A percentile compares a stretch with the other conserved stretches of the same genome.
Conservation (phyloP, 2,113 vertebrate genomes). For the Zosterops borbonicus region DNA sequence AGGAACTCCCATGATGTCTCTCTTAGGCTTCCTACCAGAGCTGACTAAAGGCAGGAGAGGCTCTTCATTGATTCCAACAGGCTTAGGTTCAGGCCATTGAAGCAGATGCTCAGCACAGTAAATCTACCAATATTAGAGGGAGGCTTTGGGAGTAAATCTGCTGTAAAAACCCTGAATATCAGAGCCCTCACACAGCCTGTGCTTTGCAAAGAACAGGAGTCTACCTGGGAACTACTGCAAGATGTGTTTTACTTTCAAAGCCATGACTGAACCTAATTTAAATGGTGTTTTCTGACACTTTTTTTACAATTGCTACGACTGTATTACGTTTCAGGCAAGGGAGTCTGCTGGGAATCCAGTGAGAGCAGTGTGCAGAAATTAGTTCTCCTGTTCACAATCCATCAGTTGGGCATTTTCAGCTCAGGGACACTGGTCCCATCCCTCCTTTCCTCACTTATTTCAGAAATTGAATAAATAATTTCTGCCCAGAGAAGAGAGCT, state of each 20-base stretch:
- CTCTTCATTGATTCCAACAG: neutral
- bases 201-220: neutral
- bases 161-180: neutral
- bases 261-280: neutral
- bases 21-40: neutral
- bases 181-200: neutral
- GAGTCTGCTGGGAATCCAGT: neutral
- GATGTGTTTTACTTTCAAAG: neutral
- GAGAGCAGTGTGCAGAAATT: neutral
- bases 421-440: neutral
- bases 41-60: neutral
- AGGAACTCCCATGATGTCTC: neutral
- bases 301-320: neutral
- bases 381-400: neutral
- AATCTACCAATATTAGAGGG: neutral
- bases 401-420: neutral
- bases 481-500: neutral
- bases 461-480: slow-evolving; percentile 21
- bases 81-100: neutral
- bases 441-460: slow-evolving; percentile 1
- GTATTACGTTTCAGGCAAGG: neutral
- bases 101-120: neutral
- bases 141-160: neutral
- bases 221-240: neutral
- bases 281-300: neutral